These are phyloP conservation scores for Anastatus disparis DNA, from an alignment of 1,140 invertebrate species.

Conservation along the genomic window DNA sequence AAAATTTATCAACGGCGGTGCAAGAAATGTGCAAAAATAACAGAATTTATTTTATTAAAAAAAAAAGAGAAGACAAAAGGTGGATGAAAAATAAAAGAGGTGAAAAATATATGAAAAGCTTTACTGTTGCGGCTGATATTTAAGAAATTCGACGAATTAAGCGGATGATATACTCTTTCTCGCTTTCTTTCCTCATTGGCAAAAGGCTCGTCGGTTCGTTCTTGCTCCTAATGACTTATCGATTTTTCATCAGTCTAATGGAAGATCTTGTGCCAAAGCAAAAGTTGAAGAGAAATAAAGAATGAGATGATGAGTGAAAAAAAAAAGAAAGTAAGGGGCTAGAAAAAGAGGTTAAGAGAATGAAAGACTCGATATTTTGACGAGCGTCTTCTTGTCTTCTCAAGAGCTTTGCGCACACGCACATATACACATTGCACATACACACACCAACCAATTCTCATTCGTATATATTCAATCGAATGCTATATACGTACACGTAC, in stretches of 20 bases:
- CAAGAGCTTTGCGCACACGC: not conserved
- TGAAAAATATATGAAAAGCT: not conserved
- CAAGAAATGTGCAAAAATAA: not conserved
- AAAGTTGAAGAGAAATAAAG: not conserved
- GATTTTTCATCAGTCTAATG: constrained; percentile 40
- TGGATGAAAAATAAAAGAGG: not conserved
- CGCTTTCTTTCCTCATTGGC: too few species aligned
- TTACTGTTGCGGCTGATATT: not conserved
- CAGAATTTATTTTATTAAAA: not conserved
- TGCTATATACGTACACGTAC: not conserved
- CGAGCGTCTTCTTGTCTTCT: constrained; percentile 5
- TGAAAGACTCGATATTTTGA: constrained; percentile 26
- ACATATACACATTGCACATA: not conserved
- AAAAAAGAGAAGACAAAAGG: not conserved
- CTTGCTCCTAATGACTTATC: constrained; percentile 40
- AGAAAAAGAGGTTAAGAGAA: constrained; percentile 36
- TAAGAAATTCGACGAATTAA: constrained; percentile 33
- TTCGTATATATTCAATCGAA: too few species aligned
- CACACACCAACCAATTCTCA: not conserved
- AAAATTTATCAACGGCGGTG: not conserved
- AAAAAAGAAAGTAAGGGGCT: not conserved
- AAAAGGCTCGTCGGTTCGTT: too few species aligned
- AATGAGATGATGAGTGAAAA: not conserved
- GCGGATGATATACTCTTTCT: not conserved
- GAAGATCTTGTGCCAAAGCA: constrained; percentile 15